Evolutionary conservation across 1,140 invertebrate genomes (phyloP), one percentile per base, ranked within the genome.

Genomic region (Zaprionus taronus): DNA sequence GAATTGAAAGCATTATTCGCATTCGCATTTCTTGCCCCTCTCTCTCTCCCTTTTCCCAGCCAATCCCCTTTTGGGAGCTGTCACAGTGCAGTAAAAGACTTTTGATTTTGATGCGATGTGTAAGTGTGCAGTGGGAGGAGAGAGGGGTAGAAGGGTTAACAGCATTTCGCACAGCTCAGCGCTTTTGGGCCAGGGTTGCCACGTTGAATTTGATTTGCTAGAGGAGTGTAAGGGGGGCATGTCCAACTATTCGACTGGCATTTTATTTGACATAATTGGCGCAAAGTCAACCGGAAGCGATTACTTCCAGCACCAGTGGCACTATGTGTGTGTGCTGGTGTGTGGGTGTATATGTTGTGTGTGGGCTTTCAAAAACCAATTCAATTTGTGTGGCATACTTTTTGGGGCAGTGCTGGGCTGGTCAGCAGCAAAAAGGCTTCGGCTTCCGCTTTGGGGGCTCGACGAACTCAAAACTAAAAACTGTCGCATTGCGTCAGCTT

Each of bases 241-340:
- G 53, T 34, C 28, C n/a, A n/a, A 17, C 55, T 17, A 62, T 63
- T 36, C 70, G 67, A 79, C 64, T 53, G 80, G 14, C 26, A 83
- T 87, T 83, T 79, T 64, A 85, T 90, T 80, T 82, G 79, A 89
- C 79, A 81, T 90, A 90, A 90, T 90, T 90, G 85, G 73, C 81
- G 73, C 60, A 85, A 90, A 90, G 79, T 90, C 85, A 82, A 85
- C 53, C 77, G 85, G 85, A 90, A 90, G 73, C 81, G 85, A 90
- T 90, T 90, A 90, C 77, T 78, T 69, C 65, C 64, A 69, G 41
- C 69, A 69, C 26, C 26, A 47, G 56, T 44, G 55, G 24, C 31
- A 34, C 22, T 34, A 44, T 51, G 38, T 47, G 34, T 64, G 65
- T 79, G 31, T 65, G 58, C 31, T 28, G 70, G 57, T 49, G 47